Conservation (phyloP, 2,113 vertebrate genomes). For the Centropristis striata region DNA sequence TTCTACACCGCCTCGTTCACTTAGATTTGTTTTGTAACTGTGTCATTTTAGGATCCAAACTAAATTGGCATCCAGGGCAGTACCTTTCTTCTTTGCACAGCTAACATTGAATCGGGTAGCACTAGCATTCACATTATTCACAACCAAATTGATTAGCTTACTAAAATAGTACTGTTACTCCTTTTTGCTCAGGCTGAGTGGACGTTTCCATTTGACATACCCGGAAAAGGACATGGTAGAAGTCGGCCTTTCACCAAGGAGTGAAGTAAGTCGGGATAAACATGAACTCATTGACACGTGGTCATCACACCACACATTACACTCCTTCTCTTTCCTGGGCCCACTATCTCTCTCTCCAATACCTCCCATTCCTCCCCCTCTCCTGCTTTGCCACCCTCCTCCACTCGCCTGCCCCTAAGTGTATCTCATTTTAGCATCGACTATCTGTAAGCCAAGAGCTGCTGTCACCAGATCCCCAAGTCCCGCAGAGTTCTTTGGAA, state of each 20-base stretch:
- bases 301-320: conserved; percentile 23
- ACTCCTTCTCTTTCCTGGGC: conserved; percentile 6
- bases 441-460: conserved; percentile 78
- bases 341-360: conserved; percentile 28
- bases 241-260: neutral
- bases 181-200: too few relatives aligned
- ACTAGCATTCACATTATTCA: too few relatives aligned
- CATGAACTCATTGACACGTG: conserved; percentile 60
- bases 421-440: conserved; percentile 81
- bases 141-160: too few relatives aligned
- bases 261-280: conserved; percentile 34
- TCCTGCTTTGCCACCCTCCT: conserved; percentile 21
- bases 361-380: conserved; percentile 38
- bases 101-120: too few relatives aligned
- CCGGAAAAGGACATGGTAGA: too few relatives aligned
- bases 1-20: too few relatives aligned
- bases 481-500: conserved; percentile 68
- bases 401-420: conserved; percentile 42
- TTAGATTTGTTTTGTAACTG: too few relatives aligned
- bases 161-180: too few relatives aligned
- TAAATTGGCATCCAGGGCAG: too few relatives aligned
- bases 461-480: conserved; percentile 81
- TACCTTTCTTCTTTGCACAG: too few relatives aligned
- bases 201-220: too few relatives aligned
- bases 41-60: too few relatives aligned